Base-by-base conservation (phyloP, 2,888 invertebrate species). In the Ectobius pallidus region DNA sequence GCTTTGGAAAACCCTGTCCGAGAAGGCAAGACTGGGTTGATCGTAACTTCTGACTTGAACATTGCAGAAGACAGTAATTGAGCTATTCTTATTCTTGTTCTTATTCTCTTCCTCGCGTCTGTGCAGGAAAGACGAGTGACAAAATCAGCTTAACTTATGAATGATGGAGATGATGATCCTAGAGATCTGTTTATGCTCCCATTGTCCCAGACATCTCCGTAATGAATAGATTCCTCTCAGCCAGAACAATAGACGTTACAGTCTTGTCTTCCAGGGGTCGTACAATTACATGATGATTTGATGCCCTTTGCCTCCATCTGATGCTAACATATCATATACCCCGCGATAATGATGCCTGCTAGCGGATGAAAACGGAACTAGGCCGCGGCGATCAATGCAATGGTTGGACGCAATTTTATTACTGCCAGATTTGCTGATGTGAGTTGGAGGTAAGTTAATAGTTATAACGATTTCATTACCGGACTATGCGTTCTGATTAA, bases 211-310 rank as follows among this genome's bases (percentile, higher is more conserved):
- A 25, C 42, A 42, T 18, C 63, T 6, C 63, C 22, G 63, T 63
- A 63, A 63, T 63, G 63, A 63, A 63, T 63, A 63, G 42, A 63
- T 63, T 63, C 42, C 63, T 63, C 42, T n/a, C n/a, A n/a, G n/a
- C 9, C 20, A 34, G 63, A 63, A 63, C 63, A 63, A 63, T 39
- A 63, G 63, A 42, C 42, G 63, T 52, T 25, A 9, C 25, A n/a
- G n/a, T 6, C 52, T 9, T 25, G 25, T 25, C 25, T 20, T 52
- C 52, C 14, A 14, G 1, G 1, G 25, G 52, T 52, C 25, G 18
- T 22, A 25, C 11, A 52, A 52, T 52, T 52, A 52, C 11, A 52
- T 52, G 52, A 52, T 25, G 25, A 52, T 52, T 52, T 52, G 52
- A 52, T 52, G 52, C 52, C 18, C 52, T 52, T 3, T 52, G 52